Conservation (phyloP, 2,888 invertebrate genomes). For the Amiota mariae region DNA sequence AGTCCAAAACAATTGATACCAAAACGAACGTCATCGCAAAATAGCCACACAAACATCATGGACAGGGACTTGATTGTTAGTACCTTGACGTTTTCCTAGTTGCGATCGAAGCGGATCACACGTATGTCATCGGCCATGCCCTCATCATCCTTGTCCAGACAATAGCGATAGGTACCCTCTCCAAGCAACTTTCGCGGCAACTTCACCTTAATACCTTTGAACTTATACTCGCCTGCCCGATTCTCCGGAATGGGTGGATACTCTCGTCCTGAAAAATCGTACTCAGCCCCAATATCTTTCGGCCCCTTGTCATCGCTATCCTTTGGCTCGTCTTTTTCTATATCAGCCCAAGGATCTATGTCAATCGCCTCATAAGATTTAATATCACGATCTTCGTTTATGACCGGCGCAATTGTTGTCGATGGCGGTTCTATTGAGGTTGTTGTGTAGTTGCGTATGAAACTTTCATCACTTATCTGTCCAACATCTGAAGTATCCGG, state of each 20-base stretch:
- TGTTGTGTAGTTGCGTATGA: background rate
- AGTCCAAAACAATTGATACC: background rate
- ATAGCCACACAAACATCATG: background rate
- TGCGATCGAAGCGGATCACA: constrained; percentile 31
- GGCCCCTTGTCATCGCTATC: background rate
- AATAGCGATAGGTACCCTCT: constrained; percentile 58
- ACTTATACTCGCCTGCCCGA: constrained; percentile 49
- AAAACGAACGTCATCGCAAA: background rate
- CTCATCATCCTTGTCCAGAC: constrained; percentile 50
- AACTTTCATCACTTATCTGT: constrained; percentile 4
- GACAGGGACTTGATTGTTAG: too few species aligned
- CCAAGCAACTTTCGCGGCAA: constrained; percentile 43
- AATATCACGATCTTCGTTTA: background rate
- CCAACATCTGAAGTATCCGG: background rate
- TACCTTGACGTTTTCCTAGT: too few species aligned
- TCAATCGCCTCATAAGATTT: background rate
- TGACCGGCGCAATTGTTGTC: background rate
- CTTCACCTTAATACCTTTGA: constrained; percentile 57
- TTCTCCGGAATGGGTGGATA: constrained; percentile 75
- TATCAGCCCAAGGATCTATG: constrained; percentile 17
- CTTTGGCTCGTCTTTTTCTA: background rate
- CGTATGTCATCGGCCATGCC: constrained; percentile 55
- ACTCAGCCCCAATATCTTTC: constrained; percentile 2
- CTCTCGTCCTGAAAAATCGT: background rate
- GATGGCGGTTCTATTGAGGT: background rate